phyloP scores from a whole-genome alignment of 2,797 vertebrate genomes.

The Carcharodon carcharias region DNA sequence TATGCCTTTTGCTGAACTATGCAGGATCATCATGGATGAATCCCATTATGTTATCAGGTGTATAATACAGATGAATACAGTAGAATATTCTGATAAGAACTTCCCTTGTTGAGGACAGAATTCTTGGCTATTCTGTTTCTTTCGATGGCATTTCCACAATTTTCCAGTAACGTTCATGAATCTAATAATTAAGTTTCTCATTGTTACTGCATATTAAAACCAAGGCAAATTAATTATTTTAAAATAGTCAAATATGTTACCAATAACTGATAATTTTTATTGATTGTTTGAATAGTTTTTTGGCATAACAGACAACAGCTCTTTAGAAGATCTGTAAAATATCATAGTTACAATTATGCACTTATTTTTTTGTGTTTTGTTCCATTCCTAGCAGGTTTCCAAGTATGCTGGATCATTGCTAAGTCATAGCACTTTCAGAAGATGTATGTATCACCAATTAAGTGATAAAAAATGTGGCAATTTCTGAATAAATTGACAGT shows the following conservation, averaged over 20 bases:
- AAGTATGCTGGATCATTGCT: background rate
- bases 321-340: background rate
- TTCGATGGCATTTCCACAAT: background rate
- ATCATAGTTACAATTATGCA: background rate
- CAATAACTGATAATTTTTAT: background rate
- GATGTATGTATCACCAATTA: background rate
- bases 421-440: background rate
- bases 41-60: background rate
- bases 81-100: background rate
- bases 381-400: background rate
- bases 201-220: background rate
- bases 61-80: background rate
- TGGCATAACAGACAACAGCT: background rate
- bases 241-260: background rate
- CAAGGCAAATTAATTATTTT: background rate
- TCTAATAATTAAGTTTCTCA: background rate
- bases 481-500: background rate
- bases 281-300: background rate
- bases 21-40: background rate
- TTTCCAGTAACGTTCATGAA: background rate
- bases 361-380: background rate
- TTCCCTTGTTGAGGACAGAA: background rate
- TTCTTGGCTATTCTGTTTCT: background rate
- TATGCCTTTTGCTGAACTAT: background rate
- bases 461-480: background rate